Evolutionary conservation across 1,140 invertebrate species (phyloP), one percentile per base, ranked within the genome.

Genomic region (Panonychus citri): DNA sequence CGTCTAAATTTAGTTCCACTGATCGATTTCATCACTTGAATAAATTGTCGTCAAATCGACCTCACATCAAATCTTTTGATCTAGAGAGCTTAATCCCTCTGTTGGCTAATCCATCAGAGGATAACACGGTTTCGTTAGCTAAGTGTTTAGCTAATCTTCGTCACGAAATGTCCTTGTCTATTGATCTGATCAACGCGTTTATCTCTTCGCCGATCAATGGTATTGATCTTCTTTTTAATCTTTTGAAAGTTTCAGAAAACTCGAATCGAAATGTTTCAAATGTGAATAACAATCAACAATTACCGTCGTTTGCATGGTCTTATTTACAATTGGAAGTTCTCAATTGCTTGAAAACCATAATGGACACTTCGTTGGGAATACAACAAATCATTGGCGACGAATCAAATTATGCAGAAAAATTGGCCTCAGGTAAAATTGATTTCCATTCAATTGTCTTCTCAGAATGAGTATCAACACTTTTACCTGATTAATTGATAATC

Each of bases 311-410:
- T 51, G 49, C 49, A 2, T 51, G 25, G 24, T 34, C 54, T 7
- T 55, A 46, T 25, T 57, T 70, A 15, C 66, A 73, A 58, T 59
- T 74, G 28, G 71, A 75, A 57, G 71, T 70, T 60, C 67, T 75
- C 3, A 56, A 62, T 3, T 74, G 72, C 55, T 61, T 75, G 53
- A 67, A 69, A 54, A 66, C 69, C 1, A 68, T 75, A 21, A 70
- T 75, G 62, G 75, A 75, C 62, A 73, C 71, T 1, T 66, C 66
- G 56, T 64, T 68, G 19, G 74, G 74, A 12, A 62, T 76, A 24
- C 66, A 71, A 19, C 70, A 69, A 58, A 67, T 76, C n/a, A 67
- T 71, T 2, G 25, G 25, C 12, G 63, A 69, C 26, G 65, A 71
- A 34, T 55, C 62, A 3, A 68, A 70, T 40, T 70, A 71, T 59